A percentile compares a stretch with the other conserved stretches of the same genome.
phyloP scores from a whole-genome alignment of 2,113 vertebrate species.

The Pituophis catenifer region DNA sequence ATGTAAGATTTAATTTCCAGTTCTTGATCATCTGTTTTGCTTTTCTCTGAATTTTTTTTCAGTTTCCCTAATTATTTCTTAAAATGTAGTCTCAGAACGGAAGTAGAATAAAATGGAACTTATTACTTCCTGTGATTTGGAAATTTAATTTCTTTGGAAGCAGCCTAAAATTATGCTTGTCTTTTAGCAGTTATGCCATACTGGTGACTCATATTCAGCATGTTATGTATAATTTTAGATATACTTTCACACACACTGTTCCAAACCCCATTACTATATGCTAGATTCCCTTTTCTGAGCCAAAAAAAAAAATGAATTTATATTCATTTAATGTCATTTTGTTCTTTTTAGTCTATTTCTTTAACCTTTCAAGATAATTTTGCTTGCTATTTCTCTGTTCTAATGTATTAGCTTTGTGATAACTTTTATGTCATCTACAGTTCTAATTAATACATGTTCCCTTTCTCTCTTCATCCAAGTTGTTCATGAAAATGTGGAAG shows the following conservation, averaged over 20 bases:
- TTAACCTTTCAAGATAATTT: not conserved
- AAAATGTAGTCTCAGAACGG: not conserved
- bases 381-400: not conserved
- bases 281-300: not conserved
- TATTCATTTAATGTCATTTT: not conserved
- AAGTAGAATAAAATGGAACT: not conserved
- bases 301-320: not conserved
- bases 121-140: not conserved
- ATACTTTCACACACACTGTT: not conserved
- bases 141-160: not conserved
- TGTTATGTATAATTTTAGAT: not conserved
- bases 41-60: not conserved
- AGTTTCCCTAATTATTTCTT: not conserved
- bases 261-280: not conserved
- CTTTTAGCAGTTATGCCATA: not conserved
- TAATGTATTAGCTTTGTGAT: not conserved
- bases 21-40: not conserved
- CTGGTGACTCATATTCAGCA: not conserved
- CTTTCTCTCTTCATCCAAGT: not conserved
- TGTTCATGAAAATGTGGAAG: not conserved
- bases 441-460: not conserved
- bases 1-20: not conserved
- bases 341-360: not conserved
- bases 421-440: not conserved
- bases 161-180: not conserved